These are phyloP conservation scores for Chaetodon trifascialis DNA, from an alignment of 2,113 vertebrate genomes.

Conservation along the genomic window DNA sequence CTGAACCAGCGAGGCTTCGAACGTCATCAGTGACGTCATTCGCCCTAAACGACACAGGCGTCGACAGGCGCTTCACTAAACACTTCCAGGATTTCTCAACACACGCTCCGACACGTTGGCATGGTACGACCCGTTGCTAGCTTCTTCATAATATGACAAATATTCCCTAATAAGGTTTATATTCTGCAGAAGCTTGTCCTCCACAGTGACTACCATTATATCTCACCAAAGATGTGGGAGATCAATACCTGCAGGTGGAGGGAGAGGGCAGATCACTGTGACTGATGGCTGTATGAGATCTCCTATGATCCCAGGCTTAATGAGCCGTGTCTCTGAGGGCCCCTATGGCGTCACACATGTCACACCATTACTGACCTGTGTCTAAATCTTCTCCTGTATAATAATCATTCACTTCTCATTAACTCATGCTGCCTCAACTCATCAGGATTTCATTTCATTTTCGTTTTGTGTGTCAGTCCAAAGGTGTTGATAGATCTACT, in stretches of 20 bases:
- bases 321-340: conserved; percentile 35
- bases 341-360: not conserved
- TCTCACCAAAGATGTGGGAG: conserved; percentile 13
- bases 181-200: conserved; percentile 21
- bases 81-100: no score
- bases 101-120: no score
- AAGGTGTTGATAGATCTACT: not conserved
- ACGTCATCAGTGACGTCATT: no score
- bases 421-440: not conserved
- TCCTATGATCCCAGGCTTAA: conserved; percentile 54
- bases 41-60: no score
- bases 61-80: no score
- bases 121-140: no score
- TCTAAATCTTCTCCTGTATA: conserved; percentile 18
- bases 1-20: no score
- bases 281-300: conserved; percentile 47
- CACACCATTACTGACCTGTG: not conserved
- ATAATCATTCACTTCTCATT: not conserved
- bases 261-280: conserved; percentile 36
- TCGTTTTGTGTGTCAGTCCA: not conserved
- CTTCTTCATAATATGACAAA: not conserved
- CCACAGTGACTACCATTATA: not conserved
- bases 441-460: not conserved
- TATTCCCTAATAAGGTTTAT: not conserved
- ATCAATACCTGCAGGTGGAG: conserved; percentile 55